These are phyloP conservation scores for Pyrochroa serraticornis DNA, from an alignment of 2,888 invertebrate genomes.

Conservation along the genomic window DNA sequence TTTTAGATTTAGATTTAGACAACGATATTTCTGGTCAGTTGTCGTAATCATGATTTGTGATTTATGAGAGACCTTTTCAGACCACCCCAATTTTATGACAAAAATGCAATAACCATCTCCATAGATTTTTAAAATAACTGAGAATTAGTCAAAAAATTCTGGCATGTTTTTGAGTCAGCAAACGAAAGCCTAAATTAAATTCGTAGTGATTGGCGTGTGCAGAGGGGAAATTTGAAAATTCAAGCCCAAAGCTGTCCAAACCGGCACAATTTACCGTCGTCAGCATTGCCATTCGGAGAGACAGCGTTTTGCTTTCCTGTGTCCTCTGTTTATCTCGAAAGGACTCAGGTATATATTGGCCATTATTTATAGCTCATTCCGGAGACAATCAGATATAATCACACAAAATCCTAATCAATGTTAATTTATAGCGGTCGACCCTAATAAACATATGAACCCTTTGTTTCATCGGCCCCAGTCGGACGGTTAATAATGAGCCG, in stretches of 20 bases:
- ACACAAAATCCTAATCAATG: constrained; percentile 60
- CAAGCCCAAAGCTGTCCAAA: constrained; percentile 17
- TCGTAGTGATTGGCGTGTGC: too few species aligned
- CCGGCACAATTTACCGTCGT: constrained; percentile 41
- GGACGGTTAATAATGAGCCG: constrained; percentile 55
- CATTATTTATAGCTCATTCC: constrained; percentile 57
- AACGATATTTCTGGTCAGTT: too few species aligned
- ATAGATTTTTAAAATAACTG: too few species aligned
- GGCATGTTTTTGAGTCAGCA: too few species aligned
- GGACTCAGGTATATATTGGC: constrained; percentile 46
- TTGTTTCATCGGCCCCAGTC: constrained; percentile 51
- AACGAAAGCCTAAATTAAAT: too few species aligned
- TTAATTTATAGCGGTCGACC: constrained; percentile 57
- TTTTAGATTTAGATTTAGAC: too few species aligned
- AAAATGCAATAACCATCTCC: too few species aligned
- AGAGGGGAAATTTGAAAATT: constrained; percentile 18
- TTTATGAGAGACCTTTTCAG: too few species aligned
- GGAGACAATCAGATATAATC: constrained; percentile 59
- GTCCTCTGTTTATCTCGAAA: constrained; percentile 34
- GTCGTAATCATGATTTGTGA: too few species aligned
- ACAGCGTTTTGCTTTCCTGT: constrained; percentile 39
- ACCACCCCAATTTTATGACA: too few species aligned
- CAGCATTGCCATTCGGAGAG: constrained; percentile 38
- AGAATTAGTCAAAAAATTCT: too few species aligned
- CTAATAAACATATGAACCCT: constrained; percentile 59